phyloP scores from a whole-genome alignment of 2,797 vertebrate genomes.

The Tenualosa ilisha region DNA sequence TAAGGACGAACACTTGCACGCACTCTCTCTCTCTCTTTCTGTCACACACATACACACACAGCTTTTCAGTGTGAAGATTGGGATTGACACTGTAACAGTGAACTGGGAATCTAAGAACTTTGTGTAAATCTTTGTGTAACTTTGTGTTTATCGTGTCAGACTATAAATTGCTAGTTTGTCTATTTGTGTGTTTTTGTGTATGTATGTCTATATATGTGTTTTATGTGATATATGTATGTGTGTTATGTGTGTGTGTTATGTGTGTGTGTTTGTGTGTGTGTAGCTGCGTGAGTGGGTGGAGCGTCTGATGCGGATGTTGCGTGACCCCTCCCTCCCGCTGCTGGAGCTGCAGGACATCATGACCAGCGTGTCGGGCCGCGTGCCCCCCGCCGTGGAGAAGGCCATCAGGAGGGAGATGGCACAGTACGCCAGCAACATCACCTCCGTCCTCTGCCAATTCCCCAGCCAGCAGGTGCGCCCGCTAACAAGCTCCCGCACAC shows the following conservation, averaged over 20 bases:
- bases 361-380: conserved; percentile 92
- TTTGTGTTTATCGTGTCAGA: too few relatives aligned
- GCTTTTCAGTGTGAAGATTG: too few relatives aligned
- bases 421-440: conserved; percentile 96
- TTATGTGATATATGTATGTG: background rate
- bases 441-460: conserved; percentile 93
- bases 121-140: too few relatives aligned
- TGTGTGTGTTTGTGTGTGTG: conserved; percentile 4
- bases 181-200: background rate
- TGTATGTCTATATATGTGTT: background rate
- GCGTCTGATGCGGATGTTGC: conserved; percentile 85
- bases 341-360: conserved; percentile 94
- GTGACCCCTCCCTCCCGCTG: conserved; percentile 90
- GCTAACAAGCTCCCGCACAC: conserved; percentile 32
- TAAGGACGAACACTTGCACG: too few relatives aligned
- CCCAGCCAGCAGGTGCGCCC: conserved; percentile 89
- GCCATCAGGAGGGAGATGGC: conserved; percentile 96
- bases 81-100: background rate
- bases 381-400: conserved; percentile 90
- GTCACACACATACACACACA: too few relatives aligned
- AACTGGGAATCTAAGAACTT: too few relatives aligned
- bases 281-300: conserved; percentile 93
- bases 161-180: background rate
- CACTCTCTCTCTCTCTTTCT: too few relatives aligned
- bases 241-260: background rate